Evolutionary conservation across 2,888 invertebrate genomes (phyloP).

Genomic region (Agrochola macilenta): DNA sequence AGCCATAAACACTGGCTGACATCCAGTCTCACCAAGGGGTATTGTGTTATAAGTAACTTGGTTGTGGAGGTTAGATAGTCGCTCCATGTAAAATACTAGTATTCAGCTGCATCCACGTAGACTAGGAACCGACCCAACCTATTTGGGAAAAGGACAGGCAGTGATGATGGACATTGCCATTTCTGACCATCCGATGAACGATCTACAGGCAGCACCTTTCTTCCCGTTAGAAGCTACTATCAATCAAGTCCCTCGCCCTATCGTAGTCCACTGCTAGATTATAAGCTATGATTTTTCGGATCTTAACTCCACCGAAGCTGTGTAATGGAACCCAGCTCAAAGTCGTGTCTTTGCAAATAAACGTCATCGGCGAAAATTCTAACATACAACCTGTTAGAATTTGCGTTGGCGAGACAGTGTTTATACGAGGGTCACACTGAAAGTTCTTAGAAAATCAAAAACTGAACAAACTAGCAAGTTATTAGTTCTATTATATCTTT

Average conservation of each 20-base stretch:
- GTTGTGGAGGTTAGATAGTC: neutral
- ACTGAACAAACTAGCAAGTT: too few species aligned
- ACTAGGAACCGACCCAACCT: neutral
- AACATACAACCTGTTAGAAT: too few species aligned
- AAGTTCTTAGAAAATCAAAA: too few species aligned
- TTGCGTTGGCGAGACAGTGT: too few species aligned
- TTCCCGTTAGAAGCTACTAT: neutral
- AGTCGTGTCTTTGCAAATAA: too few species aligned
- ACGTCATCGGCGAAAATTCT: too few species aligned
- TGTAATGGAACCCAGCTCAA: too few species aligned
- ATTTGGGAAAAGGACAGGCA: neutral
- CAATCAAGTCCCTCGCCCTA: neutral
- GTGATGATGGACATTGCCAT: neutral
- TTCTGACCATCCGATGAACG: neutral
- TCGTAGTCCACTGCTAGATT: neutral
- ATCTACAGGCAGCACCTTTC: neutral
- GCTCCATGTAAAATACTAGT: neutral
- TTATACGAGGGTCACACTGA: too few species aligned
- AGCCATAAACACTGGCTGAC: neutral
- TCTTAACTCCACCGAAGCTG: too few species aligned
- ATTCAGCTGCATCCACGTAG: neutral
- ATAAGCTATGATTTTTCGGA: too few species aligned
- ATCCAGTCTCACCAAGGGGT: neutral
- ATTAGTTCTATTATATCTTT: too few species aligned
- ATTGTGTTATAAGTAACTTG: neutral